Percentiles rank a stretch among this genome's conserved stretches.
Conservation (phyloP, 2,113 vertebrate species). For the Nesospiza acunhae region DNA sequence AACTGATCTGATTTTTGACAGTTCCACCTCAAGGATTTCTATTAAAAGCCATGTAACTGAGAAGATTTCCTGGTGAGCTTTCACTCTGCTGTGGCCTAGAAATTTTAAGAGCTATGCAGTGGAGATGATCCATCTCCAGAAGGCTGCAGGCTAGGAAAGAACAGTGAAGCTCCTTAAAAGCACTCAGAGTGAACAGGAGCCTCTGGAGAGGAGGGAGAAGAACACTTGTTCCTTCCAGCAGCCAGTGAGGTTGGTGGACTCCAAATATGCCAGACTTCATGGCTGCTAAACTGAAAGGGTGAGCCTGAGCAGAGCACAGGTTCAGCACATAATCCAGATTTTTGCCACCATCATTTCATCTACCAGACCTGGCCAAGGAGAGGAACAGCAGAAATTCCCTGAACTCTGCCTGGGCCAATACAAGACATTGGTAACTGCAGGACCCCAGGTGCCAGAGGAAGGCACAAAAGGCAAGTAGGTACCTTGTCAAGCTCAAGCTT, state of each 20-base stretch:
- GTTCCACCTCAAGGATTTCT: constrained; percentile 68
- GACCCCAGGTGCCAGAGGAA: background rate
- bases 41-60: constrained; percentile 61
- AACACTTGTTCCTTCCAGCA: background rate
- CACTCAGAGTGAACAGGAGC: background rate
- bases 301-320: background rate
- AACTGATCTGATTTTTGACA: constrained; percentile 64
- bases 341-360: background rate
- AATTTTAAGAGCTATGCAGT: constrained; percentile 34
- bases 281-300: background rate
- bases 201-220: background rate
- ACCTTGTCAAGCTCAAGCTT: background rate
- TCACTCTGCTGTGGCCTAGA: constrained; percentile 51
- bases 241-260: background rate
- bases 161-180: constrained; percentile 27
- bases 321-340: background rate
- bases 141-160: constrained; percentile 62
- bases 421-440: background rate
- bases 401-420: background rate
- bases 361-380: background rate
- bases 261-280: background rate
- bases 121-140: constrained; percentile 44
- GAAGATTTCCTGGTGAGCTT: constrained; percentile 62
- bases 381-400: background rate
- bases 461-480: background rate